phyloP scores from a whole-genome alignment of 2,113 vertebrate species.

The Ctenodactylus gundi region DNA sequence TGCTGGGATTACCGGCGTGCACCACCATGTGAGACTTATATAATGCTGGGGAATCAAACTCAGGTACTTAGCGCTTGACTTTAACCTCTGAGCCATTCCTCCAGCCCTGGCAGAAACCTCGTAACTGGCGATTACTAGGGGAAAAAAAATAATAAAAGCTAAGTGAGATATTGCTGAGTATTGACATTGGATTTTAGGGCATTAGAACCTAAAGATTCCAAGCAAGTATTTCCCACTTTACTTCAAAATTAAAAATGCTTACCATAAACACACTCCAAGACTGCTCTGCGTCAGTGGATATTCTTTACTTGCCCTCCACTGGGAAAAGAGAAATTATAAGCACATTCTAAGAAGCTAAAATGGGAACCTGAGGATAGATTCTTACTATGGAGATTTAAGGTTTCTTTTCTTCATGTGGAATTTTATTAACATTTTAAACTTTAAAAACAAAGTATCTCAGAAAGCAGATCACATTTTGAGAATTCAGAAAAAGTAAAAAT shows the following conservation, averaged over 20 bases:
- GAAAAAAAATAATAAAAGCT: not conserved
- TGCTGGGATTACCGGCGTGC: too few relatives aligned
- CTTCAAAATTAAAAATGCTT: constrained; percentile 14
- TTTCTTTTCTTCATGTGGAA: not conserved
- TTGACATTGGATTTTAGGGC: not conserved
- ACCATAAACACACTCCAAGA: not conserved
- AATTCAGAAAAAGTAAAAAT: constrained; percentile 42
- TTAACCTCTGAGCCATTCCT: too few relatives aligned
- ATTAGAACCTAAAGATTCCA: not conserved
- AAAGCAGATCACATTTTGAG: constrained; percentile 22
- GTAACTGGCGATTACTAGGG: not conserved
- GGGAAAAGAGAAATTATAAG: not conserved
- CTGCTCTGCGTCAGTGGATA: not conserved
- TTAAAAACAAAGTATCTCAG: not conserved
- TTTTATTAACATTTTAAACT: constrained; percentile 40
- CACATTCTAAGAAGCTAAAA: constrained; percentile 2
- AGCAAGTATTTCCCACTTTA: not conserved
- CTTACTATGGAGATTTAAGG: not conserved
- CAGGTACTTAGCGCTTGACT: too few relatives aligned
- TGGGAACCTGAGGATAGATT: not conserved
- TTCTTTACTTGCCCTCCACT: not conserved
- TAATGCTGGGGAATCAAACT: too few relatives aligned
- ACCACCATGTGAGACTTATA: too few relatives aligned
- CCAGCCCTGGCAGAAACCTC: not conserved
- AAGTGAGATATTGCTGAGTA: not conserved